These are phyloP conservation scores for Conops quadrifasciatus DNA, from an alignment of 2,888 invertebrate genomes.

Conservation along the genomic window DNA sequence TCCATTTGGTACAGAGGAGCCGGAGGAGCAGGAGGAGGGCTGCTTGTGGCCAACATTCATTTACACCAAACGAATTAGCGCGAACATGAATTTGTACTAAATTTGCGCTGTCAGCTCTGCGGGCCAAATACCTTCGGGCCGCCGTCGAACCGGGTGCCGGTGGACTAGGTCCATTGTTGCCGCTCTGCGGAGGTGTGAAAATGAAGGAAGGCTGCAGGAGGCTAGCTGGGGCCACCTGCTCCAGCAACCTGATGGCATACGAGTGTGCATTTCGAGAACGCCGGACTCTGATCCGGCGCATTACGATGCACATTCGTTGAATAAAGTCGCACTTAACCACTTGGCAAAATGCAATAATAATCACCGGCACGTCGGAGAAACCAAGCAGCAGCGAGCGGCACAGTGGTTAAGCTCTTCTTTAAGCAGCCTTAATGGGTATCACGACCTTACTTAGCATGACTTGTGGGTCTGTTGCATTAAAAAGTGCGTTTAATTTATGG, in stretches of 20 bases:
- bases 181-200: background rate
- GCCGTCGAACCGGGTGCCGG: background rate
- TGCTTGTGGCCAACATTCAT: slow-evolving; percentile 20
- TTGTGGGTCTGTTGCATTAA: slow-evolving; percentile 29
- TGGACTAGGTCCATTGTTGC: background rate
- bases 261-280: slow-evolving; percentile 4
- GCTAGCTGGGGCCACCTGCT: slow-evolving; percentile 28
- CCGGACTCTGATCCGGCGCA: slow-evolving; percentile 26
- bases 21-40: background rate
- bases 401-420: slow-evolving; percentile 34
- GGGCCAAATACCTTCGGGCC: slow-evolving; percentile 20
- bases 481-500: slow-evolving; percentile 42
- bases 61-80: slow-evolving; percentile 41
- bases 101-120: slow-evolving; percentile 27
- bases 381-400: background rate
- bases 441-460: slow-evolving; percentile 39
- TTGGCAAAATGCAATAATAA: background rate
- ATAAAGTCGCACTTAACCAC: slow-evolving; percentile 1
- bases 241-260: slow-evolving; percentile 23
- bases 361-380: background rate
- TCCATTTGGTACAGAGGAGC: too few species aligned
- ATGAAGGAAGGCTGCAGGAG: background rate
- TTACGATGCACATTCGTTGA: background rate
- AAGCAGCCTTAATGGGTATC: slow-evolving; percentile 43
- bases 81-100: slow-evolving; percentile 40